Conservation (phyloP, 2,888 invertebrate genomes). For the Gymnoscelis rufifasciata region DNA sequence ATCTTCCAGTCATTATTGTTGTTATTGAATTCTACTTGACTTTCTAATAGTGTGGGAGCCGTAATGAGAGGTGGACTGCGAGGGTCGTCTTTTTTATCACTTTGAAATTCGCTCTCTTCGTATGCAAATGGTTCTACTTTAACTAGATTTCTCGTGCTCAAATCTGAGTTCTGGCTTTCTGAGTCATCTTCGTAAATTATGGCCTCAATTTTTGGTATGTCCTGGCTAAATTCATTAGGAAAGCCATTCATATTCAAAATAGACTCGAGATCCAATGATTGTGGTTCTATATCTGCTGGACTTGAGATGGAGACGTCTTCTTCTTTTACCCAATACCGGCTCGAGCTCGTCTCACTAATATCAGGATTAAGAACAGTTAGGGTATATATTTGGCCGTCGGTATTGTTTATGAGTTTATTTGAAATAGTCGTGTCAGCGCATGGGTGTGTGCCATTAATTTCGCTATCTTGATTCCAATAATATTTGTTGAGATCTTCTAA, state of each 20-base stretch:
- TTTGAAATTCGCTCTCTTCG: slow-evolving; percentile 63
- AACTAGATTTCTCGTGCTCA: slow-evolving; percentile 80
- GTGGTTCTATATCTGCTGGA: slow-evolving; percentile 79
- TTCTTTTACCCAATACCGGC: slow-evolving; percentile 83
- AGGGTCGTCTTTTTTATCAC: slow-evolving; percentile 67
- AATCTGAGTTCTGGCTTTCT: slow-evolving; percentile 86
- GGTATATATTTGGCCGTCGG: slow-evolving; percentile 91
- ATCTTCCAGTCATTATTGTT: slow-evolving; percentile 92
- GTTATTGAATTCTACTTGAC: slow-evolving; percentile 79
- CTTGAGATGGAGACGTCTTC: slow-evolving; percentile 81
- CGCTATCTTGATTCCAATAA: slow-evolving; percentile 86
- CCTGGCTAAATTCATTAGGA: slow-evolving; percentile 79
- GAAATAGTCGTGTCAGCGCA: slow-evolving; percentile 72
- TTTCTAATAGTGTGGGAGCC: slow-evolving; percentile 75
- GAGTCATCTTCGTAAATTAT: slow-evolving; percentile 89
- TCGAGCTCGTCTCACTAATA: slow-evolving; percentile 81
- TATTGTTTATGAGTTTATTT: slow-evolving; percentile 78
- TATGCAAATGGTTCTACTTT: slow-evolving; percentile 68
- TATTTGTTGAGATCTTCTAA: slow-evolving; percentile 91
- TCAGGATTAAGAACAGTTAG: slow-evolving; percentile 91
- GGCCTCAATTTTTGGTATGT: slow-evolving; percentile 84
- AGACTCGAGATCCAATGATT: slow-evolving; percentile 87
- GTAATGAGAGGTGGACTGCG: slow-evolving; percentile 63
- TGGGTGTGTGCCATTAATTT: slow-evolving; percentile 73
- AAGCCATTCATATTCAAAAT: slow-evolving; percentile 85